A percentile compares a stretch with the other conserved stretches of the same genome.
Conservation (phyloP, 1,140 invertebrate species). For the Brachionus rotundiformis region DNA sequence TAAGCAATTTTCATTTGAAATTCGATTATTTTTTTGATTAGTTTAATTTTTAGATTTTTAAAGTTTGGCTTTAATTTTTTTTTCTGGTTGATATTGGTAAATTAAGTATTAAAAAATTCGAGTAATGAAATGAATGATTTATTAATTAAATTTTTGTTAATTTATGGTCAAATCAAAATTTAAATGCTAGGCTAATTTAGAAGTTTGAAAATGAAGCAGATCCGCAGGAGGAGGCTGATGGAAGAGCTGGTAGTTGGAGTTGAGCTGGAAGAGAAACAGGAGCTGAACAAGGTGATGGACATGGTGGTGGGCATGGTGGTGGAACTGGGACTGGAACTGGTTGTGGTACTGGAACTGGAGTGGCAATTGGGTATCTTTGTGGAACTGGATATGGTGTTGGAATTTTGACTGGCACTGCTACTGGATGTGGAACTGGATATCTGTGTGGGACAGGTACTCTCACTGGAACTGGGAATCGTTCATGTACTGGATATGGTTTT, state of each 20-base stretch:
- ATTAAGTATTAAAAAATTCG: no score
- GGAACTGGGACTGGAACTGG: not conserved
- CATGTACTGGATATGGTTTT: not conserved
- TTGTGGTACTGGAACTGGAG: not conserved
- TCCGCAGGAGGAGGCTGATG: not conserved
- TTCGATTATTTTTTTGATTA: no score
- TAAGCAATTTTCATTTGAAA: no score
- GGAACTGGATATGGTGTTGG: slow-evolving; percentile 1
- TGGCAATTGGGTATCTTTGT: not conserved
- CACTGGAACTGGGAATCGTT: not conserved
- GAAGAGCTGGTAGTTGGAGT: not conserved
- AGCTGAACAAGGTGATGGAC: not conserved
- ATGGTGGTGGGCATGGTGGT: not conserved
- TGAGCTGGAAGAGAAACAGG: not conserved
- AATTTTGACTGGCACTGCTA: slow-evolving; percentile 11
- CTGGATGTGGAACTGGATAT: not conserved
- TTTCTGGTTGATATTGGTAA: no score
- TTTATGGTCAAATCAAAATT: not conserved
- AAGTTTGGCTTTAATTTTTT: no score
- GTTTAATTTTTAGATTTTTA: no score
- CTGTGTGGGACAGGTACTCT: not conserved
- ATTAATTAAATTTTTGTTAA: not conserved
- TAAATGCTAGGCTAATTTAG: not conserved
- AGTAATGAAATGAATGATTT: not conserved
- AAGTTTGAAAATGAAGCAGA: not conserved